Percentiles rank a stretch among this genome's conserved stretches.
Evolutionary conservation across 2,797 vertebrate species (phyloP).

Genomic region (Bradypus variegatus): DNA sequence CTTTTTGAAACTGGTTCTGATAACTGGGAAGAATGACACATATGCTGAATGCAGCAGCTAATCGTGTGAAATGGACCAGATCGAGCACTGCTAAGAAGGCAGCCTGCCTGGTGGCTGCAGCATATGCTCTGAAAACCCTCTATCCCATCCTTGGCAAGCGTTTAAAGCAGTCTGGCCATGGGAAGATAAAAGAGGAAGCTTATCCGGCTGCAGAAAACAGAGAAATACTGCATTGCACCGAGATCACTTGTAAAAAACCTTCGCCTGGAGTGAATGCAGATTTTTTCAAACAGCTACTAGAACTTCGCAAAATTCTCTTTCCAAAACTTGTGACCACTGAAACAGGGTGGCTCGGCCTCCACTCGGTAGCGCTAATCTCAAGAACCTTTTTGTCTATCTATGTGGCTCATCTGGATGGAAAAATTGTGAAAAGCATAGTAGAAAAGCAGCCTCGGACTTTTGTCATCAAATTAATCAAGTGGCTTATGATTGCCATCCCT

Average conservation of each 20-base stretch:
- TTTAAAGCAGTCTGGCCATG: slow-evolving; percentile 46
- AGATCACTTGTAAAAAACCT: slow-evolving; percentile 56
- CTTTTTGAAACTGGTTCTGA: background rate
- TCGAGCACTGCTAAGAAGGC: slow-evolving; percentile 81
- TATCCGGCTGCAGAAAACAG: slow-evolving; percentile 53
- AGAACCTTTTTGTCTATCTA: slow-evolving; percentile 97
- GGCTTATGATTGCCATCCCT: slow-evolving; percentile 96
- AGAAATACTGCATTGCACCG: slow-evolving; percentile 61
- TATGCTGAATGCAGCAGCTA: slow-evolving; percentile 81
- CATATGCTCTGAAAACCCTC: slow-evolving; percentile 83
- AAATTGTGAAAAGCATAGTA: slow-evolving; percentile 97
- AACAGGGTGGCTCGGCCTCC: slow-evolving; percentile 87
- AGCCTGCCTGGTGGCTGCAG: slow-evolving; percentile 84
- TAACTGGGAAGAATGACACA: slow-evolving; percentile 76
- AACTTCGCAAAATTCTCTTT: slow-evolving; percentile 89
- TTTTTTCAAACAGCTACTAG: slow-evolving; percentile 88
- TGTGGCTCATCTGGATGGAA: slow-evolving; percentile 92
- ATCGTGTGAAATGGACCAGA: slow-evolving; percentile 80
- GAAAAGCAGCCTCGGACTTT: slow-evolving; percentile 90
- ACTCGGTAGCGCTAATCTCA: slow-evolving; percentile 90
- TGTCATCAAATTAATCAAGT: slow-evolving; percentile 86
- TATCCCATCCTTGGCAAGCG: slow-evolving; percentile 83
- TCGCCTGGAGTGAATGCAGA: slow-evolving; percentile 85
- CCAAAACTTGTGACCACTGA: slow-evolving; percentile 86
- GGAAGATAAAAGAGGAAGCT: slow-evolving; percentile 34